Evolutionary conservation across 2,797 vertebrate species (phyloP).

Genomic region (Peromyscus nudipes): DNA sequence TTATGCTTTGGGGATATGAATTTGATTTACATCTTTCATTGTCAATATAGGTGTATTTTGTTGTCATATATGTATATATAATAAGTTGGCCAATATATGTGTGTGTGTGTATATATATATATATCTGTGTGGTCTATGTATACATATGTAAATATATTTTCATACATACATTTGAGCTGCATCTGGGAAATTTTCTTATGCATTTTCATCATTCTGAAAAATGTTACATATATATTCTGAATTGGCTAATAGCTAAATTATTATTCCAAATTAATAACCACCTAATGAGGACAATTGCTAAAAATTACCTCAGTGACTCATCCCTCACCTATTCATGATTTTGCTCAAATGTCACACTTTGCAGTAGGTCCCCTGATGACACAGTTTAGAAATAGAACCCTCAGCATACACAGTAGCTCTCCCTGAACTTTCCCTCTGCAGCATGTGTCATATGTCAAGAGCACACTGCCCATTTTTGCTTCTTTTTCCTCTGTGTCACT

Average conservation of each 20-base stretch:
- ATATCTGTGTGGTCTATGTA: not conserved
- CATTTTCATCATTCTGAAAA: constrained; percentile 12
- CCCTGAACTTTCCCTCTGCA: too few species aligned
- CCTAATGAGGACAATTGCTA: not conserved
- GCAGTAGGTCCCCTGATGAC: not conserved
- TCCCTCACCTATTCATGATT: not conserved
- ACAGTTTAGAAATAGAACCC: not conserved
- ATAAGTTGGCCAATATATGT: not conserved
- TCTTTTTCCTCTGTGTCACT: not conserved
- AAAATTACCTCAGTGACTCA: not conserved
- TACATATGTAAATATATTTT: not conserved
- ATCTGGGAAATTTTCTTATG: not conserved
- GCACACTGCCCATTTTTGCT: not conserved
- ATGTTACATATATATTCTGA: not conserved
- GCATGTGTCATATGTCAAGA: not conserved
- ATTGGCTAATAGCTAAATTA: not conserved
- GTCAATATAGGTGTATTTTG: not conserved
- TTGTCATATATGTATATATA: not conserved
- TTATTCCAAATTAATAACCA: not conserved
- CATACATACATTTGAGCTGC: not conserved
- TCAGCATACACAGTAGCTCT: not conserved
- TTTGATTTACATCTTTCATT: not conserved
- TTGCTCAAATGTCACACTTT: not conserved
- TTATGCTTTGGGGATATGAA: not conserved
- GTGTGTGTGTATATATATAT: not conserved